A percentile compares a stretch with the other conserved stretches of the same genome.
Conservation (phyloP, 2,797 vertebrate genomes). For the Paramormyrops hopkinsi region DNA sequence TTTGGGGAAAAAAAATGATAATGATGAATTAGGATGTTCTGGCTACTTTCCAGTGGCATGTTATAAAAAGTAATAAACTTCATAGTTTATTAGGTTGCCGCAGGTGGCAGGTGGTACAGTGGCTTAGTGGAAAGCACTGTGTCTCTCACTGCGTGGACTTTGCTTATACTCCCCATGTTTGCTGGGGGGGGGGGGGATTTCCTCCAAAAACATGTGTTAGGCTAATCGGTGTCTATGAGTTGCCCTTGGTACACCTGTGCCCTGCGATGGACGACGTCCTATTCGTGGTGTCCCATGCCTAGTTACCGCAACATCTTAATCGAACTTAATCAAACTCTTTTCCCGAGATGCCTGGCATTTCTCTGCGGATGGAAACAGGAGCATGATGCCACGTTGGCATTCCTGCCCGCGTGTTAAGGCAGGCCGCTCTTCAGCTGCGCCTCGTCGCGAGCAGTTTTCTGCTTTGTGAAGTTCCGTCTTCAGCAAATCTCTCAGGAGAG, state of each 20-base stretch:
- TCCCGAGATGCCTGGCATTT: not conserved
- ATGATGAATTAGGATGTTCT: not conserved
- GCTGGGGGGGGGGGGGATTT: not conserved
- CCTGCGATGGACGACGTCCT: not conserved
- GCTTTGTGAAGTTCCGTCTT: not conserved
- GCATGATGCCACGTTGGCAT: not conserved
- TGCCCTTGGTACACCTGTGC: not conserved
- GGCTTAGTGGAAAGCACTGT: not conserved
- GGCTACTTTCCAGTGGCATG: not conserved
- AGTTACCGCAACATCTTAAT: not conserved
- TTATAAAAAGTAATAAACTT: not conserved
- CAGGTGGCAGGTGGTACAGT: not conserved
- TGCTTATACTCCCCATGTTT: not conserved
- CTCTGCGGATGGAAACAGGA: not conserved
- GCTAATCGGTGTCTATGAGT: not conserved
- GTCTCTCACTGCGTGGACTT: not conserved
- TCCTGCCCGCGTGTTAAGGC: not conserved
- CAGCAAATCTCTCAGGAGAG: conserved; percentile 9
- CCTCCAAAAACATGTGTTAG: not conserved
- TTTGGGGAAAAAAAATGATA: not conserved
- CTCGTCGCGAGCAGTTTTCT: not conserved
- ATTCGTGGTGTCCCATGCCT: not conserved
- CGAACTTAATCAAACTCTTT: not conserved
- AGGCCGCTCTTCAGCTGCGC: not conserved
- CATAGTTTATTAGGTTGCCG: not conserved